Evolutionary conservation across 2,113 vertebrate genomes (phyloP), one percentile per base, ranked within the genome.

Genomic region (Sakesphorus luctuosus): DNA sequence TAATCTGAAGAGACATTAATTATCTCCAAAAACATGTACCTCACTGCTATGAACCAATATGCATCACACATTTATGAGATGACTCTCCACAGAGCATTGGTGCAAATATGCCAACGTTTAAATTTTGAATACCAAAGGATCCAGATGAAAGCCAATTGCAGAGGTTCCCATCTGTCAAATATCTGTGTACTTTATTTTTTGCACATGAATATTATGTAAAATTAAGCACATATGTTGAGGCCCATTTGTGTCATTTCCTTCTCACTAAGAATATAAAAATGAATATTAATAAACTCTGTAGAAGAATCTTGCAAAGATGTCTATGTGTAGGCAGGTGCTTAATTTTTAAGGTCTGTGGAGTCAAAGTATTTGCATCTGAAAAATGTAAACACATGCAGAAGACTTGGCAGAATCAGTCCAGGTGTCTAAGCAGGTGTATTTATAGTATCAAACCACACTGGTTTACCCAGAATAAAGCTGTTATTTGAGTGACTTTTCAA

Each of bases 211-310:
- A 65, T 75, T 93, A 74, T 84, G 65, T 88, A 84, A 94, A 65
- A 94, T 90, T 89, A 88, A 86, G 47, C 43, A 93, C 79, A 78
- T 88, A 78, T 80, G 50, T 73, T 92, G 31, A 66, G 55, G n/a
- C 68, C 44, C 19, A 65, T 92, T 95, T 95, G 52, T 96, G 66
- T 85, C 18, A 87, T 92, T 92, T 66, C 50, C 44, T 92, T 93
- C 24, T 84, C 87, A 84, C 18, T 67, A 25, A 88, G 46, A 81
- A 85, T 0, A 2, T 24, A 62, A 93, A 95, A 90, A 76, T n/a
- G 26, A 94, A 88, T 94, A 95, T 58, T 75, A 96, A 94, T 90
- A 82, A 66, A 25, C 35, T 79, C 13, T 52, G 20, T n/a, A 67
- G 65, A 56, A 61, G 15, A 87, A 7, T 85, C 75, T 79, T 91